phyloP scores from a whole-genome alignment of 2,888 invertebrate genomes.

The Scelioninae gen. 1 region DNA sequence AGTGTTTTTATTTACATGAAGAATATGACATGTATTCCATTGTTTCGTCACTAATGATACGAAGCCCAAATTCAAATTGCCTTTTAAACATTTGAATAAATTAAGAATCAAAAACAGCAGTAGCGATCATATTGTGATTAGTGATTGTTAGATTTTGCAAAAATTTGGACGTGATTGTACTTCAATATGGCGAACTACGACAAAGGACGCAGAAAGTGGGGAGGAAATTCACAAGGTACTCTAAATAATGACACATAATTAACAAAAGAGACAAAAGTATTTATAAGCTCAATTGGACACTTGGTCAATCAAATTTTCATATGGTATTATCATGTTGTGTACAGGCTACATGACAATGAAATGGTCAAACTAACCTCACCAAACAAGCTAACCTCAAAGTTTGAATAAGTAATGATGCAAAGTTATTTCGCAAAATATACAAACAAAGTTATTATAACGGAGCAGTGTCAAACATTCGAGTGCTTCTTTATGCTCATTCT shows the following conservation, averaged over 20 bases:
- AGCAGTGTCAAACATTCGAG: background rate
- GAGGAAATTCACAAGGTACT: slow-evolving; percentile 84
- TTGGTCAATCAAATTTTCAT: too few species aligned
- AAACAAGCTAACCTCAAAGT: slow-evolving; percentile 82
- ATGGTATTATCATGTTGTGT: background rate
- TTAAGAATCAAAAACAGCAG: too few species aligned
- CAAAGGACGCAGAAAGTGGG: slow-evolving; percentile 85
- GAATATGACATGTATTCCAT: too few species aligned
- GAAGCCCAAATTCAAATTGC: too few species aligned
- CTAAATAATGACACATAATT: too few species aligned
- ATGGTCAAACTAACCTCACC: slow-evolving; percentile 76
- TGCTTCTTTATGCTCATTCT: slow-evolving; percentile 1
- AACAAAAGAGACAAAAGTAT: too few species aligned
- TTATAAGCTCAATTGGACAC: too few species aligned
- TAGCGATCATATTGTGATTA: too few species aligned
- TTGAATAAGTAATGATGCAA: slow-evolving; percentile 61
- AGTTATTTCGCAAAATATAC: slow-evolving; percentile 31
- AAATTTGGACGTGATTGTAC: slow-evolving; percentile 75
- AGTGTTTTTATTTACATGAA: too few species aligned
- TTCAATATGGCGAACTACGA: slow-evolving; percentile 84
- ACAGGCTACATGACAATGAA: background rate
- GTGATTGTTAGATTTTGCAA: slow-evolving; percentile 35
- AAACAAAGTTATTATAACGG: slow-evolving; percentile 14
- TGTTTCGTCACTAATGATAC: too few species aligned
- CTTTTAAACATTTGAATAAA: too few species aligned